A percentile compares a stretch with the other conserved stretches of the same genome.
Evolutionary conservation across 2,113 vertebrate genomes (phyloP).

Genomic region (Amphiprion percula): DNA sequence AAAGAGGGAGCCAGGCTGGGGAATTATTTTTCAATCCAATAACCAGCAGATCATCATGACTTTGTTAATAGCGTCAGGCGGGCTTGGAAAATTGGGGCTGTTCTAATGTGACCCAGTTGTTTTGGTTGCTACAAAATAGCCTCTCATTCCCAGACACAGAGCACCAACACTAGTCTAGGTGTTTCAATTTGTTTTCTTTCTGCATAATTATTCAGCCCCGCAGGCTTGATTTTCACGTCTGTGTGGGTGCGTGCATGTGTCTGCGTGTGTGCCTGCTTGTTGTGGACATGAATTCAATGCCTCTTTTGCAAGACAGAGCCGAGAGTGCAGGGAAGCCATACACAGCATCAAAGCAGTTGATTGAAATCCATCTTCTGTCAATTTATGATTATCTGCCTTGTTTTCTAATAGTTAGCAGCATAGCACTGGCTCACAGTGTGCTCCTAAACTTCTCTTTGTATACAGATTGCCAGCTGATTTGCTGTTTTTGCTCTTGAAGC

Average conservation of each 20-base stretch:
- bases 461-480: conserved; percentile 11
- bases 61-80: conserved; percentile 68
- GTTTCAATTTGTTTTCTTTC: conserved; percentile 52
- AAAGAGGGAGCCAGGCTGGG: conserved; percentile 50
- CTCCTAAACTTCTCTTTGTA: conserved; percentile 1
- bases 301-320: conserved; percentile 40
- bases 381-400: conserved; percentile 24
- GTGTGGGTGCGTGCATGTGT: conserved; percentile 35
- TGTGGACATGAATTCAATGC: conserved; percentile 27
- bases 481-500: conserved; percentile 33
- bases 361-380: conserved; percentile 8
- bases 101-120: conserved; percentile 77
- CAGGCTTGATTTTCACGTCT: conserved; percentile 48
- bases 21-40: conserved; percentile 75
- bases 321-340: conserved; percentile 4
- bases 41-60: conserved; percentile 68
- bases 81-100: conserved; percentile 69
- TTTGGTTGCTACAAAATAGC: conserved; percentile 71
- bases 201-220: conserved; percentile 60
- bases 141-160: conserved; percentile 45
- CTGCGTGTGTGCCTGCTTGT: conserved; percentile 18
- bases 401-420: conserved; percentile 11
- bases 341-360: not conserved
- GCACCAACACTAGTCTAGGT: conserved; percentile 38
- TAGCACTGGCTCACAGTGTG: not conserved